Evolutionary conservation across 2,888 invertebrate genomes (phyloP), one percentile per base, ranked within the genome.

Genomic region (Amiota minor): DNA sequence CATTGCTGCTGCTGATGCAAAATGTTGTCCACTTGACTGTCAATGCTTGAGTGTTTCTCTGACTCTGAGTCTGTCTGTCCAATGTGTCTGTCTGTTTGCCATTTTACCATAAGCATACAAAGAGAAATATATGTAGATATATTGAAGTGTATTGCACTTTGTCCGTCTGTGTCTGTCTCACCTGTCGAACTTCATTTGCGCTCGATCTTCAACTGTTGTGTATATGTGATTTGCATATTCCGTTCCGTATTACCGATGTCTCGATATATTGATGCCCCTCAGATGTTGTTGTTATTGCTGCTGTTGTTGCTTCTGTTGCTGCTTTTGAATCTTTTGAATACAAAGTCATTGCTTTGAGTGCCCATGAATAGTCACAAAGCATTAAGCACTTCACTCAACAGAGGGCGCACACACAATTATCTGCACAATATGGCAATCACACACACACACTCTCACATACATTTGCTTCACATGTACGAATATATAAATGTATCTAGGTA

Each of bases 391-490:
- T 86, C 78, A 86, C 61, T 67, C 71, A 74, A 71, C 62, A 73
- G 67, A 50, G 73, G 47, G 55, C 70, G 76, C 72, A 83, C 79
- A 78, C 83, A 83, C 83, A 83, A 83, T 83, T 83, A 83, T 83
- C 83, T 86, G 85, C 83, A 86, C 83, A 83, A 83, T 83, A 85
- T 85, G 83, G 83, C 83, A 86, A 86, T 83, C 83, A 83, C 83
- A 83, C 83, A 83, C 82, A 82, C 80, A 77, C 77, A 35, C 61
- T 61, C 59, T 2, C 18, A n/a, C 9, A 16, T 45, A 65, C 45
- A n/a, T 86, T 85, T 23, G 23, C 18, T 59, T 18, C 47, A 85
- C 85, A 83, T 78, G 73, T 70, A 78, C 76, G 77, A 61, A 73
- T 47, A 59, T 69, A 53, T 68, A 16, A 9, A 9, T 16, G 16